Evolutionary conservation across 2,888 invertebrate genomes (phyloP).

Genomic region (Poecilobothrus nobilitatus): DNA sequence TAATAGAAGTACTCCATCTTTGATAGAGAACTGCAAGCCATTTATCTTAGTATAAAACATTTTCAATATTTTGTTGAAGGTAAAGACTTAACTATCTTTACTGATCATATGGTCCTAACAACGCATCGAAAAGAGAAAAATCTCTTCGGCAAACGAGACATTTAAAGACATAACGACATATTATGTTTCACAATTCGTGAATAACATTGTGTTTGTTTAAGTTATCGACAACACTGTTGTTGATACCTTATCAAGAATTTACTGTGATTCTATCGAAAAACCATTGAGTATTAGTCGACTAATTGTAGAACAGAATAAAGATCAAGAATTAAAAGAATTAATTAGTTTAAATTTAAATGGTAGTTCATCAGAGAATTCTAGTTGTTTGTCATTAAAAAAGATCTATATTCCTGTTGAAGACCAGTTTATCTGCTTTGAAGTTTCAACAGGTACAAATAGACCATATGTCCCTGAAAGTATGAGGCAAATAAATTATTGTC

Average conservation of each 20-base stretch:
- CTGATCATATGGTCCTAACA: conserved; percentile 1
- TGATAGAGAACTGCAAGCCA: not conserved
- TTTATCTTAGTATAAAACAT: conserved; percentile 10
- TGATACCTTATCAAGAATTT: not conserved
- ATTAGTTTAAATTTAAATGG: too few species aligned
- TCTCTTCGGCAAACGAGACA: too few species aligned
- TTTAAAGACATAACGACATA: too few species aligned
- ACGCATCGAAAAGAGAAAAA: not conserved
- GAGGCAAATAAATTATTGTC: not conserved
- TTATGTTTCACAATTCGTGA: too few species aligned
- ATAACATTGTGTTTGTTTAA: not conserved
- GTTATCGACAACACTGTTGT: not conserved
- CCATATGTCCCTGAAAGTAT: too few species aligned
- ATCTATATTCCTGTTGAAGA: not conserved
- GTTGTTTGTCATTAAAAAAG: not conserved
- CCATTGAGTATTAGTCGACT: not conserved
- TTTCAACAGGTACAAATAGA: too few species aligned
- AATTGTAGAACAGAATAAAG: not conserved
- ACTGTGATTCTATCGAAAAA: not conserved
- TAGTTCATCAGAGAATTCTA: not conserved
- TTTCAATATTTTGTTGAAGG: not conserved
- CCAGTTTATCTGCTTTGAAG: not conserved
- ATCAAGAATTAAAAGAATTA: not conserved
- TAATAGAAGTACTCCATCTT: not conserved
- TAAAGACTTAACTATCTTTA: not conserved